Conservation (phyloP, 1,140 invertebrate species). For the Metopolophium dirhodum region DNA sequence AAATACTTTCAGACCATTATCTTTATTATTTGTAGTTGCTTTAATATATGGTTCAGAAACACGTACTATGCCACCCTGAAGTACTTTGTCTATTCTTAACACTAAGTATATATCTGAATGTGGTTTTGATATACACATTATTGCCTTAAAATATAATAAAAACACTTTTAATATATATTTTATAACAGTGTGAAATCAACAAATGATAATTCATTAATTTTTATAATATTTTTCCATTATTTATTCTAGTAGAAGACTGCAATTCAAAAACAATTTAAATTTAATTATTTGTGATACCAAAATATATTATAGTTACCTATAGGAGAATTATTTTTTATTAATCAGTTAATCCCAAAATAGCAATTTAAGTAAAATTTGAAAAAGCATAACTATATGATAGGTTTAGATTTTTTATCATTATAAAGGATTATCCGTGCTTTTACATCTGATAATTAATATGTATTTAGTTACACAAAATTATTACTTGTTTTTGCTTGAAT, state of each 20-base stretch:
- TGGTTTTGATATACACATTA: conserved; percentile 82
- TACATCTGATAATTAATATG: no score
- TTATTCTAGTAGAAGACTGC: background rate
- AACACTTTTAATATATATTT: background rate
- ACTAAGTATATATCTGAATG: conserved; percentile 89
- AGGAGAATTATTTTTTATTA: no score
- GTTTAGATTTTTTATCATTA: background rate
- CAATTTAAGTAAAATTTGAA: background rate
- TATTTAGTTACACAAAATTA: background rate
- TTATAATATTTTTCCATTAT: background rate
- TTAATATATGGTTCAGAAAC: conserved; percentile 87
- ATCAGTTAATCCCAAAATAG: background rate
- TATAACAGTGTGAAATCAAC: background rate
- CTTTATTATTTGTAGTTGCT: conserved; percentile 67
- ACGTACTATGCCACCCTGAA: conserved; percentile 87
- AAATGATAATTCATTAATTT: background rate
- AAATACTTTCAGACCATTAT: conserved; percentile 81
- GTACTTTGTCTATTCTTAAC: conserved; percentile 86
- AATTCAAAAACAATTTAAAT: no score
- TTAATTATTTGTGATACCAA: no score
- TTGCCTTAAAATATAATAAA: conserved; percentile 68
- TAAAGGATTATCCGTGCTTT: no score
- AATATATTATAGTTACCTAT: no score
- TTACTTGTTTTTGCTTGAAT: conserved; percentile 42
- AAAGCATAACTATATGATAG: background rate